Evolutionary conservation across 2,113 vertebrate species (phyloP).

Genomic region (Asarcornis scutulata): DNA sequence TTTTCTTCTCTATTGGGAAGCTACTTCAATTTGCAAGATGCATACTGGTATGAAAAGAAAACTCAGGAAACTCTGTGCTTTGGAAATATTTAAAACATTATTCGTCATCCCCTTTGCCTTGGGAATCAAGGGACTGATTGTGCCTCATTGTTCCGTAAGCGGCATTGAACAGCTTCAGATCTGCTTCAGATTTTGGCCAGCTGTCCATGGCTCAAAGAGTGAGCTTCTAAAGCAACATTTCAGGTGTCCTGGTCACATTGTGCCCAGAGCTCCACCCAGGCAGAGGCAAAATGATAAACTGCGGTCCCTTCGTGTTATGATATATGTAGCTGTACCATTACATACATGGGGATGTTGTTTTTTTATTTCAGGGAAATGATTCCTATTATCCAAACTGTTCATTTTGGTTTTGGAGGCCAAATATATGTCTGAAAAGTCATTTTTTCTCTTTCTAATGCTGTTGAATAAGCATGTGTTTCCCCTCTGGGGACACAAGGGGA

Average conservation of each 20-base stretch:
- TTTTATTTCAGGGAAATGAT: background rate
- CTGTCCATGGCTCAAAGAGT: background rate
- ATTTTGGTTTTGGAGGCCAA: conserved; percentile 8
- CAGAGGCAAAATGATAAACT: background rate
- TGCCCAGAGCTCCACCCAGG: background rate
- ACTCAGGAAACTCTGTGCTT: background rate
- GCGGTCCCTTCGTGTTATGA: rapidly evolving
- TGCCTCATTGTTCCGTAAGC: background rate
- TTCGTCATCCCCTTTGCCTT: background rate
- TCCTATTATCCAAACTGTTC: background rate
- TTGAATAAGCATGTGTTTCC: background rate
- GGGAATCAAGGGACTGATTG: background rate
- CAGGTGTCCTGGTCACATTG: background rate
- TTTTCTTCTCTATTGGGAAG: background rate
- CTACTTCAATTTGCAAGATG: background rate
- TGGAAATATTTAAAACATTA: background rate
- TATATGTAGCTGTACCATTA: rapidly evolving
- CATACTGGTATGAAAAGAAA: background rate
- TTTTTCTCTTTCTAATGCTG: background rate
- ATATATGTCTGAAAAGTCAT: background rate
- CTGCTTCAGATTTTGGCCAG: background rate
- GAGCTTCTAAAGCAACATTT: background rate
- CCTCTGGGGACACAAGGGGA: background rate
- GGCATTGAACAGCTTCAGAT: background rate
- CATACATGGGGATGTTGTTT: rapidly evolving